Evolutionary conservation across 2,888 invertebrate genomes (phyloP).

Genomic region (Macaria notata): DNA sequence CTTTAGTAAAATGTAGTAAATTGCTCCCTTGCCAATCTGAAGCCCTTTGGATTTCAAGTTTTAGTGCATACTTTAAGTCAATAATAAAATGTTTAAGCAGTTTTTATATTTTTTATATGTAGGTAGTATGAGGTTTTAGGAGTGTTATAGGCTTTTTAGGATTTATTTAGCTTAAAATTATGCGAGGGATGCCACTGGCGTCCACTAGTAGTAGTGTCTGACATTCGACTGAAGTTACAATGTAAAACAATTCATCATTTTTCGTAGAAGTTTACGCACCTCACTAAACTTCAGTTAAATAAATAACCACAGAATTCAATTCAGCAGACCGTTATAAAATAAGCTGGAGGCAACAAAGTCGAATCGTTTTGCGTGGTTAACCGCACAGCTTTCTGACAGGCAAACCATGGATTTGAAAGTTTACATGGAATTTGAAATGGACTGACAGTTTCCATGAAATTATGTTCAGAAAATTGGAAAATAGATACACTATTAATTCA

Average conservation of each 20-base stretch:
- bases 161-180: neutral
- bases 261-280: slow-evolving; percentile 41
- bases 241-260: slow-evolving; percentile 33
- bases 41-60: slow-evolving; percentile 9
- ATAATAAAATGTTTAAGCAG: no score
- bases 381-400: slow-evolving; percentile 73
- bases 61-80: no score
- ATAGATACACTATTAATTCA: neutral
- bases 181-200: no score
- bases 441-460: slow-evolving; percentile 11
- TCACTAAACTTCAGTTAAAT: slow-evolving; percentile 68
- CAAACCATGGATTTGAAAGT: slow-evolving; percentile 73
- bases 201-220: no score
- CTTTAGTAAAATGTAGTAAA: slow-evolving; percentile 29
- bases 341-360: slow-evolving; percentile 76
- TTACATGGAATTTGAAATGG: slow-evolving; percentile 65
- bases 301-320: slow-evolving; percentile 82
- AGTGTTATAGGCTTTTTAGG: no score
- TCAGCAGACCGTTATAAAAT: slow-evolving; percentile 79
- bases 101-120: neutral
- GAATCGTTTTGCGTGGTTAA: slow-evolving; percentile 79
- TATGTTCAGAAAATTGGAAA: neutral
- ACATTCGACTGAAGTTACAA: neutral
- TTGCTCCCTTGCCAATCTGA: slow-evolving; percentile 54
- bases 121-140: no score